phyloP scores from a whole-genome alignment of 2,888 invertebrate genomes.

The Pseudeuparius sepicola region DNA sequence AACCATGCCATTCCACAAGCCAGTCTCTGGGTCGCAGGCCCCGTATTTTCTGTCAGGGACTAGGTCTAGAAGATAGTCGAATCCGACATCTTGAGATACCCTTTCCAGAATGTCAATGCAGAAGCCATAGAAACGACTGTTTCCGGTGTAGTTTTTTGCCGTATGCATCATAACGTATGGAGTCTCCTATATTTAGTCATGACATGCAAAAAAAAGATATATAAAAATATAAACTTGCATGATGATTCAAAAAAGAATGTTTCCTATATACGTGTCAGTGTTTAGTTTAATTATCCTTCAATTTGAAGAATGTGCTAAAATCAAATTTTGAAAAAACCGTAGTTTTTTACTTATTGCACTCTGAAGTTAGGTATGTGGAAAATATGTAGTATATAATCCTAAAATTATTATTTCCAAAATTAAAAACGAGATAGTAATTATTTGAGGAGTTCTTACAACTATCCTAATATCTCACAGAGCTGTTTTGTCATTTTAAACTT shows the following conservation, averaged over 20 bases:
- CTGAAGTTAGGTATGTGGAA: too few relatives aligned
- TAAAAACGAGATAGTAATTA: too few relatives aligned
- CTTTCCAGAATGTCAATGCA: constrained; percentile 65
- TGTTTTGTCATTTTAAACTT: too few relatives aligned
- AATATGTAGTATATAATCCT: too few relatives aligned
- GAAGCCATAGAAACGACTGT: constrained; percentile 68
- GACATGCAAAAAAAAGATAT: constrained; percentile 19
- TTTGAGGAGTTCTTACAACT: too few relatives aligned
- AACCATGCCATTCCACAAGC: constrained; percentile 61
- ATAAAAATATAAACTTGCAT: constrained; percentile 1
- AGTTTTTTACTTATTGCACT: too few relatives aligned
- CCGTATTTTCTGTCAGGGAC: constrained; percentile 62
- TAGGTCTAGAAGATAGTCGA: constrained; percentile 59
- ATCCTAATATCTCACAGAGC: too few relatives aligned
- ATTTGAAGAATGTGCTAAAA: too few relatives aligned
- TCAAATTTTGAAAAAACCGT: too few relatives aligned
- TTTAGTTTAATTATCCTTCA: too few relatives aligned
- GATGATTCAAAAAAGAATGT: constrained; percentile 3
- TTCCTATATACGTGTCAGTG: too few relatives aligned
- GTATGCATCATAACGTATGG: constrained; percentile 67
- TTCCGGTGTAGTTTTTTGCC: constrained; percentile 60
- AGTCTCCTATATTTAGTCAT: constrained; percentile 56
- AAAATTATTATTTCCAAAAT: too few relatives aligned
- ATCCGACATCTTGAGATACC: constrained; percentile 57
- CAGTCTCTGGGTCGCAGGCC: constrained; percentile 49